These are phyloP conservation scores for Hylomyscus alleni DNA, from an alignment of 2,797 vertebrate species.

Conservation along the genomic window DNA sequence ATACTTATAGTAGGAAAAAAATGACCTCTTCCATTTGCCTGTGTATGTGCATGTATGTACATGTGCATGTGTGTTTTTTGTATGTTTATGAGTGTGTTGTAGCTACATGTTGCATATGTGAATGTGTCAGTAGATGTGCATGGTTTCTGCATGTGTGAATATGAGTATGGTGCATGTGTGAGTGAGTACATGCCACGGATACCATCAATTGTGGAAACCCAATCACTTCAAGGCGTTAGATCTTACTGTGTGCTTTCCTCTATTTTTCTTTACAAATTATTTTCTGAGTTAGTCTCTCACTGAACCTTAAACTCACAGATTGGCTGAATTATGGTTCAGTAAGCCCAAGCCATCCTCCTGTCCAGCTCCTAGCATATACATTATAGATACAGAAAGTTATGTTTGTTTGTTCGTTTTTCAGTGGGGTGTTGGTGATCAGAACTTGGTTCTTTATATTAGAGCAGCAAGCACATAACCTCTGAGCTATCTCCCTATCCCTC, in stretches of 20 bases:
- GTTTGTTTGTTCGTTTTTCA: background rate
- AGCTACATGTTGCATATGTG: background rate
- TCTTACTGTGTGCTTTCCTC: background rate
- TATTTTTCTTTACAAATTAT: background rate
- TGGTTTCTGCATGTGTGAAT: background rate
- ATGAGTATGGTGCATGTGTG: background rate
- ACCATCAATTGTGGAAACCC: background rate
- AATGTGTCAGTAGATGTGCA: background rate
- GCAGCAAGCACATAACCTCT: background rate
- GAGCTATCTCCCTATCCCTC: background rate
- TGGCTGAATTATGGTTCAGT: background rate
- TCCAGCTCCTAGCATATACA: no score
- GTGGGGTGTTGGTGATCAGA: background rate
- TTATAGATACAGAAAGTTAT: background rate
- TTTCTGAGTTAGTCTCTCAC: background rate
- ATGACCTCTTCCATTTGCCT: background rate
- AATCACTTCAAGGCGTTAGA: background rate
- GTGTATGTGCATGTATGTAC: background rate
- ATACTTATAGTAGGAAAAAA: background rate
- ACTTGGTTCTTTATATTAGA: background rate
- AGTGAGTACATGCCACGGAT: background rate
- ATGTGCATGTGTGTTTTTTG: background rate
- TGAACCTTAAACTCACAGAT: background rate
- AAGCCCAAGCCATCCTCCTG: no score
- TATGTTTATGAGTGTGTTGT: background rate